Base-by-base conservation (phyloP, 2,113 vertebrate species). In the Coracopsis vasa region DNA sequence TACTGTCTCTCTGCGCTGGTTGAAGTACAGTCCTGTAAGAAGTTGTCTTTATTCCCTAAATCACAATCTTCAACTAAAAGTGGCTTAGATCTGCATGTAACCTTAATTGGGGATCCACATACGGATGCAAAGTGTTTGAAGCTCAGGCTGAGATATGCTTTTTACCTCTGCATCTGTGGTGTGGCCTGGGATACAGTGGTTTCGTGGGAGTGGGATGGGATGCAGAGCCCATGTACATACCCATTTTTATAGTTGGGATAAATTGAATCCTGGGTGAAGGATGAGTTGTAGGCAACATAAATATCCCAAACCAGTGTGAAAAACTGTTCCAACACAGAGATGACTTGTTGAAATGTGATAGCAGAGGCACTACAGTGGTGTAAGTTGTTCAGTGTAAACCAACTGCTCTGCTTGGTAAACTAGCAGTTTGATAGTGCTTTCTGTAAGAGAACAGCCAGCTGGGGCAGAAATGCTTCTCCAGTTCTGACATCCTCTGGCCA, bases 141-240 rank as follows among this genome's bases (percentile, higher is more conserved):
- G 45, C 53, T 56, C 9, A n/a, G n/a, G 33, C 45, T 66, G 35
- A 39, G 41, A 41, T 28, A 37, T 80, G 35, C n/a, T 31, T 24
- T 14, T 28, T 74, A 0, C n/a, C 4, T 4, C 31, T 16, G n/a
- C 2, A 11, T 5, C 13, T 41, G 6, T 10, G 50, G 5, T 29
- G 8, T 18, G 54, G 37, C 27, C 58, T 42, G 45, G 35, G 28
- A 3, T 35, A 3, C 5, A 20, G 39, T 39, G 11, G 18, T 16
- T 58, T 28, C 31, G 3, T 1, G 20, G 54, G 10, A 53, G 54
- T 12, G 25, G 60, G 24, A 9, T 50, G n/a, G 33, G 14, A 12
- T 2, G 15, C 5, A 37, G 18, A 61, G 4, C 11, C 2, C 0
- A 2, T 7, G 3, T 18, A n/a, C 11, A 2, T 11, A 1, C 11